These are phyloP conservation scores for Lanius collurio DNA, from an alignment of 2,113 vertebrate genomes.

Conservation along the genomic window DNA sequence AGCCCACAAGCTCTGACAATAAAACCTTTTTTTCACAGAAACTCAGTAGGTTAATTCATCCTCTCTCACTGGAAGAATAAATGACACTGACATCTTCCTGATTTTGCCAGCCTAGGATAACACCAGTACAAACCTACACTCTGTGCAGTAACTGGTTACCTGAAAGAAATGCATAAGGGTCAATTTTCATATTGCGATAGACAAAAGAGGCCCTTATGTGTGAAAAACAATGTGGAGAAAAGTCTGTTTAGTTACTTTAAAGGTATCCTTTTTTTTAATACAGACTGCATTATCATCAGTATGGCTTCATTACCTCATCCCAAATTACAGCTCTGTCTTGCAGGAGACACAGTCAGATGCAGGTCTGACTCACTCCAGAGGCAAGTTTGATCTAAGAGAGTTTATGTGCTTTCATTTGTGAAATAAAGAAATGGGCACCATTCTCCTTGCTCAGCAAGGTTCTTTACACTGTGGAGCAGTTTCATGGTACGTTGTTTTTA, in stretches of 20 bases:
- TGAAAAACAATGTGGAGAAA: not conserved
- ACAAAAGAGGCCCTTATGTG: not conserved
- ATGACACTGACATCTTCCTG: not conserved
- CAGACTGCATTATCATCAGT: not conserved
- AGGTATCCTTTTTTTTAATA: not conserved
- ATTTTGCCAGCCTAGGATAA: not conserved
- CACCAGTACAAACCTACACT: not conserved
- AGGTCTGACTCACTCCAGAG: not conserved
- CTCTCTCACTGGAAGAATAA: not conserved
- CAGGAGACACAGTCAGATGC: not conserved
- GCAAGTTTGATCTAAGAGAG: not conserved
- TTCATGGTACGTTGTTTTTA: not conserved
- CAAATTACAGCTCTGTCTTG: not conserved
- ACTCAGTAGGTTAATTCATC: not conserved
- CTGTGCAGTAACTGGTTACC: not conserved
- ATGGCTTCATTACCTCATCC: not conserved
- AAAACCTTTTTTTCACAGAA: not conserved
- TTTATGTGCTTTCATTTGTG: not conserved
- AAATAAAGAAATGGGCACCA: not conserved
- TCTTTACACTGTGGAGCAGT: not conserved
- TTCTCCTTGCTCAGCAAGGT: not conserved
- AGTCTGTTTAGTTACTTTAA: not conserved
- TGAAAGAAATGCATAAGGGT: not conserved
- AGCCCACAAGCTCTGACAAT: not conserved
- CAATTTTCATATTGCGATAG: not conserved